Evolutionary conservation across 1,140 invertebrate species (phyloP).

Genomic region (Diachasma alloeum): DNA sequence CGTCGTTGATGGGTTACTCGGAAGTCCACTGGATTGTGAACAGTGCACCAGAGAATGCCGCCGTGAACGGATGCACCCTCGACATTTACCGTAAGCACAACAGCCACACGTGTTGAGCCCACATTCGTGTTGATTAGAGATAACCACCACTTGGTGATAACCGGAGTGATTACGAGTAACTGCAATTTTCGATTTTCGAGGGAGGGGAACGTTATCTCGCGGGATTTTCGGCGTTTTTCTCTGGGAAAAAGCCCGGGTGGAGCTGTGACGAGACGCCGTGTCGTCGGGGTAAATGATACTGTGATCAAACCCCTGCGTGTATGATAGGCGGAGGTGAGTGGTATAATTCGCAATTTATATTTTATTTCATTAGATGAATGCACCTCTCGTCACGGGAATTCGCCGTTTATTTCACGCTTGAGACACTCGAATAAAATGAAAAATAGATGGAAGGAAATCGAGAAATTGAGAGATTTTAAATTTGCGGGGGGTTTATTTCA

Average conservation of each 20-base stretch:
- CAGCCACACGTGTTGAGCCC: not conserved
- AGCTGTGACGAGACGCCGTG: not conserved
- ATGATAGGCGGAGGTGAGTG: slow-evolving; percentile 47
- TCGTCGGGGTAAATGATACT: slow-evolving; percentile 38
- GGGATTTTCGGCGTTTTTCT: not conserved
- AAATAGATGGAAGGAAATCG: too few relatives aligned
- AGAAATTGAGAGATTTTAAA: too few relatives aligned
- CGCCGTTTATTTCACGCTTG: too few relatives aligned
- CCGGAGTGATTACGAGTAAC: not conserved
- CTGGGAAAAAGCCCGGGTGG: not conserved
- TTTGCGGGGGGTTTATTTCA: too few relatives aligned
- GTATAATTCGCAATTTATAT: not conserved
- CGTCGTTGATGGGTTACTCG: slow-evolving; percentile 18
- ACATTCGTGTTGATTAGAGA: not conserved
- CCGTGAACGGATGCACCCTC: slow-evolving; percentile 43
- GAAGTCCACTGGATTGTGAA: not conserved
- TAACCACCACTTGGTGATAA: not conserved
- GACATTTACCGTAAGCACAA: not conserved
- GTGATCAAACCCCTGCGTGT: slow-evolving; percentile 38
- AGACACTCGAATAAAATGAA: too few relatives aligned
- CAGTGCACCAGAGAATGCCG: slow-evolving; percentile 59
- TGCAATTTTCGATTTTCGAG: not conserved
- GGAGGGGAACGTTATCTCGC: too few relatives aligned
- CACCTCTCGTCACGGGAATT: not conserved
- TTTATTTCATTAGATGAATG: not conserved